phyloP scores from a whole-genome alignment of 2,888 invertebrate genomes.

The Thelaira solivaga region DNA sequence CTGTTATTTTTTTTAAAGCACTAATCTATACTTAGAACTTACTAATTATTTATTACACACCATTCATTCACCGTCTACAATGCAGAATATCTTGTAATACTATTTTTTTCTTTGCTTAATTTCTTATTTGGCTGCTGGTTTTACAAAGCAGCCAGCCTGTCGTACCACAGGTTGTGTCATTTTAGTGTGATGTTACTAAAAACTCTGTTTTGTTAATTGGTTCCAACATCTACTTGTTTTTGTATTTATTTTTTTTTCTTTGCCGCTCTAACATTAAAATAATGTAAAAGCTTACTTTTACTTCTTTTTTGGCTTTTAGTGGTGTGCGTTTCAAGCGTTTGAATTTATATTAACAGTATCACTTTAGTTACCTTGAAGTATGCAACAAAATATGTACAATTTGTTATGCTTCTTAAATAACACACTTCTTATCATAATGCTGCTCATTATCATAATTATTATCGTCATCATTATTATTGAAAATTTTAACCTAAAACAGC shows the following conservation, averaged over 20 bases:
- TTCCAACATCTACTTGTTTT: slow-evolving; percentile 71
- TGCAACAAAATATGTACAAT: slow-evolving; percentile 43
- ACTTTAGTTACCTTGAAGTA: slow-evolving; percentile 72
- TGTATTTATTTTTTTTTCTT: slow-evolving; percentile 1
- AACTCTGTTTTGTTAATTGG: slow-evolving; percentile 71
- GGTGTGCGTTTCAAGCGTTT: slow-evolving; percentile 12
- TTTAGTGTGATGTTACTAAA: slow-evolving; percentile 44
- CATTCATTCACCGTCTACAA: neutral
- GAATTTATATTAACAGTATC: slow-evolving; percentile 57
- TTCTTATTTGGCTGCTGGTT: neutral
- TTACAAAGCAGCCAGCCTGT: too few relatives aligned
- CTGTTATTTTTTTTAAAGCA: slow-evolving; percentile 53
- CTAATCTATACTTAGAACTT: slow-evolving; percentile 56
- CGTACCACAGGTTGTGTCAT: slow-evolving; percentile 28
- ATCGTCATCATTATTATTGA: slow-evolving; percentile 70
- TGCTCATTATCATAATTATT: slow-evolving; percentile 66
- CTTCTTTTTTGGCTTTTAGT: neutral
- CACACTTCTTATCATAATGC: slow-evolving; percentile 33
- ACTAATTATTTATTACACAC: slow-evolving; percentile 57
- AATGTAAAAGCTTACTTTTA: neutral
- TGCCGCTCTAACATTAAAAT: neutral
- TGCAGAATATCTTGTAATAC: slow-evolving; percentile 1
- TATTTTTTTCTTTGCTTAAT: neutral
- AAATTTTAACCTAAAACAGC: slow-evolving; percentile 63
- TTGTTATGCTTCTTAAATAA: slow-evolving; percentile 44